phyloP scores from a whole-genome alignment of 2,797 vertebrate species.

The Argya squamiceps region DNA sequence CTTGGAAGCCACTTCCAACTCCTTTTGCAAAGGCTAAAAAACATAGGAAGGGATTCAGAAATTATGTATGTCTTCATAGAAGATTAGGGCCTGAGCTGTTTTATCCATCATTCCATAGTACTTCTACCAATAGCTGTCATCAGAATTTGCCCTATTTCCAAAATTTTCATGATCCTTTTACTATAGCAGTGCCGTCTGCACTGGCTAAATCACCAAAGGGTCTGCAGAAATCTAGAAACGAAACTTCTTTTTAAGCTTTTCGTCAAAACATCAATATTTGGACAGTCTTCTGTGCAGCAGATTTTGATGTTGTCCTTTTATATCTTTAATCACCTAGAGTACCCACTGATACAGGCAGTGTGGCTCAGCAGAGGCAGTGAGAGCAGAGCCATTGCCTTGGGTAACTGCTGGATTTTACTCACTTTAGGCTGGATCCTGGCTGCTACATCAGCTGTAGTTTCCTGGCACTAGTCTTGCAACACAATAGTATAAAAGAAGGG shows the following conservation, averaged over 20 bases:
- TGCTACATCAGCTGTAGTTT: background rate
- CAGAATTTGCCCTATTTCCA: background rate
- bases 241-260: background rate
- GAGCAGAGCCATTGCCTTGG: background rate
- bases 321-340: background rate
- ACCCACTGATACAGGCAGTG: no score
- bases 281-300: fast-evolving
- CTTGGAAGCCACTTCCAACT: fast-evolving
- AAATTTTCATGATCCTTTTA: background rate
- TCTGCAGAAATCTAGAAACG: background rate
- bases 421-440: background rate
- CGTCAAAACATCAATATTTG: background rate
- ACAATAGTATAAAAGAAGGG: background rate
- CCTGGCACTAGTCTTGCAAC: background rate
- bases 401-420: background rate
- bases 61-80: background rate
- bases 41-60: background rate
- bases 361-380: background rate
- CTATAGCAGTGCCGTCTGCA: background rate
- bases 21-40: background rate
- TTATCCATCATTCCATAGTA: background rate
- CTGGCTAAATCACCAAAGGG: background rate
- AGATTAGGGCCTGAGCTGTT: background rate
- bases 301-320: background rate
- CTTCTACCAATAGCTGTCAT: background rate